Evolutionary conservation across 35 echinoderm and acorn worm species (phyloP).

Genomic region (Apostichopus californicus): DNA sequence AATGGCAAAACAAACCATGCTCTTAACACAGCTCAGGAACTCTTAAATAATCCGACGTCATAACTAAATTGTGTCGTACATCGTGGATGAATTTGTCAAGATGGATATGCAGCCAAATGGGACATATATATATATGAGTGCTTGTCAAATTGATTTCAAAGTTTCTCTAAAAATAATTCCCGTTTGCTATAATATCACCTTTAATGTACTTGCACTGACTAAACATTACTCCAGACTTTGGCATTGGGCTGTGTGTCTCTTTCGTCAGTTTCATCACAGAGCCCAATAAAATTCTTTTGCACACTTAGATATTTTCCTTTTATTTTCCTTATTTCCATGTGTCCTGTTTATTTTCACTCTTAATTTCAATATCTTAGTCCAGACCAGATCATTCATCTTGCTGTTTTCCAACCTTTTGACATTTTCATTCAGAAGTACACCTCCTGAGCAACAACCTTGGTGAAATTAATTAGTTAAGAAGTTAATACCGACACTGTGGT

Average conservation of each 20-base stretch:
- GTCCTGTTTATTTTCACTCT: not conserved
- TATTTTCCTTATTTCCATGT: not conserved
- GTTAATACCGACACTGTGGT: too few species aligned
- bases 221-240: conserved; percentile 26
- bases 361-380: not conserved
- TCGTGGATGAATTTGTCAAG: too few species aligned
- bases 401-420: too few species aligned
- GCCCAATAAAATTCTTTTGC: not conserved
- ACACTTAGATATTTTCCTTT: not conserved
- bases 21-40: too few species aligned
- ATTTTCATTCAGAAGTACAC: too few species aligned
- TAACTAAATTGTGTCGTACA: too few species aligned
- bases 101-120: too few species aligned
- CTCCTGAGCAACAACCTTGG: too few species aligned
- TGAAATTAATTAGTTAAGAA: too few species aligned
- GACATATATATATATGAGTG: too few species aligned
- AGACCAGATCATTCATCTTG: not conserved
- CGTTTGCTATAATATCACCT: not conserved
- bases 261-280: not conserved
- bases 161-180: not conserved
- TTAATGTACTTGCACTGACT: not conserved
- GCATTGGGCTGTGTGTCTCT: conserved; percentile 11
- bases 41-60: too few species aligned
- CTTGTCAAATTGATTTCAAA: not conserved
- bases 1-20: too few species aligned